These are phyloP conservation scores for Leucoptera coffeella DNA, from an alignment of 2,888 invertebrate genomes.

Conservation along the genomic window DNA sequence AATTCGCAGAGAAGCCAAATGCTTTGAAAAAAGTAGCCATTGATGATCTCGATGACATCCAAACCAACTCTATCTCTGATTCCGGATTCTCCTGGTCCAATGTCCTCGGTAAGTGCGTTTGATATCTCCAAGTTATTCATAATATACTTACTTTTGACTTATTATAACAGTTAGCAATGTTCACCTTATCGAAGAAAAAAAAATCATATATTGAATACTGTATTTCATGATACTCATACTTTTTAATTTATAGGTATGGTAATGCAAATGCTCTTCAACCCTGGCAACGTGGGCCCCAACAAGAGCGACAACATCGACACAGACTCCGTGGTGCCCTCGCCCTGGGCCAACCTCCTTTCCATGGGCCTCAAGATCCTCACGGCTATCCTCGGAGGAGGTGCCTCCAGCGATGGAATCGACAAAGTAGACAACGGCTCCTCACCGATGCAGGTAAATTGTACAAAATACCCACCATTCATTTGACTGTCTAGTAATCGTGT, in stretches of 20 bases:
- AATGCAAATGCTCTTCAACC: conserved; percentile 83
- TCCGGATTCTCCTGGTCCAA: conserved; percentile 84
- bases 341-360: conserved; percentile 83
- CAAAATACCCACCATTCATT: too few relatives aligned
- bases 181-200: too few relatives aligned
- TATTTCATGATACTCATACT: too few relatives aligned
- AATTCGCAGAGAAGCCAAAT: conserved; percentile 86
- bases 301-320: conserved; percentile 75
- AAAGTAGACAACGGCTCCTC: conserved; percentile 84
- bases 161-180: too few relatives aligned
- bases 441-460: conserved; percentile 73
- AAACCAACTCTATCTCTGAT: conserved; percentile 73
- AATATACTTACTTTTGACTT: too few relatives aligned
- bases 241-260: conserved; percentile 59
- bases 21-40: conserved; percentile 80
- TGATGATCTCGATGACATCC: conserved; percentile 76
- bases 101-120: conserved; percentile 68
- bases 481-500: too few relatives aligned
- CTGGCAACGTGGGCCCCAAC: conserved; percentile 61
- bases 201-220: too few relatives aligned
- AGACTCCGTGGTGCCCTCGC: conserved; percentile 64
- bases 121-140: too few relatives aligned
- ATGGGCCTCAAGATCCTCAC: conserved; percentile 83
- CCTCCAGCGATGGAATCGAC: conserved; percentile 76
- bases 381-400: conserved; percentile 74